Conservation (phyloP, 2,888 invertebrate species). For the Listrodromus nycthemerus region DNA sequence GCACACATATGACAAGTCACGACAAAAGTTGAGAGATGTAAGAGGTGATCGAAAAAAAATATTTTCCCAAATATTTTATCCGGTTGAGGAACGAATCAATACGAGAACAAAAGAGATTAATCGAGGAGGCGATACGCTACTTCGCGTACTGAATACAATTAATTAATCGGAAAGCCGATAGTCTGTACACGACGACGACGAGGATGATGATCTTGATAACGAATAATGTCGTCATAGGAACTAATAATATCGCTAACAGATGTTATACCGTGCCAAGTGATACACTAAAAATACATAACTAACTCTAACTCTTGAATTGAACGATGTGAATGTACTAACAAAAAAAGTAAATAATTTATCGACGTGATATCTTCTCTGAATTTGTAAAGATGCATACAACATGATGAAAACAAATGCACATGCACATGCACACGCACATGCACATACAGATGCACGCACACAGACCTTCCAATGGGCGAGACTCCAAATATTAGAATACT, state of each 20-base stretch:
- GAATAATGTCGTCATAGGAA: slow-evolving; percentile 50
- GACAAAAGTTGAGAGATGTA: slow-evolving; percentile 5
- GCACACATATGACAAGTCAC: slow-evolving; percentile 53
- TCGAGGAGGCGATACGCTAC: slow-evolving; percentile 13
- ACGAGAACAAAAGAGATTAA: not conserved
- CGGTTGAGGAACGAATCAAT: slow-evolving; percentile 10
- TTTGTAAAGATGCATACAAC: slow-evolving; percentile 14
- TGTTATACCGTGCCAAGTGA: slow-evolving; percentile 78
- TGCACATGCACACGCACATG: slow-evolving; percentile 31
- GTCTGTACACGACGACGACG: slow-evolving; percentile 25
- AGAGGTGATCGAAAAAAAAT: slow-evolving; percentile 35
- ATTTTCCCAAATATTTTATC: slow-evolving; percentile 38
- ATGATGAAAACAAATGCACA: not conserved
- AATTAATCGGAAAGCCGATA: slow-evolving; percentile 53
- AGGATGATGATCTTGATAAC: slow-evolving; percentile 37
- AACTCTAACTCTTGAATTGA: slow-evolving; percentile 40
- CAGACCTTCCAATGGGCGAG: slow-evolving; percentile 55
- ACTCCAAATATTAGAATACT: slow-evolving; percentile 65
- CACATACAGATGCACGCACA: slow-evolving; percentile 25
- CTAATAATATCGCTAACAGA: slow-evolving; percentile 68
- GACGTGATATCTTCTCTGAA: slow-evolving; percentile 2
- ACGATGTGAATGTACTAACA: slow-evolving; percentile 29
- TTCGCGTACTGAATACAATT: slow-evolving; percentile 40
- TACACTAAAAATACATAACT: slow-evolving; percentile 70
- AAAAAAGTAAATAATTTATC: slow-evolving; percentile 20